A percentile compares a stretch with the other conserved stretches of the same genome.
These are phyloP conservation scores for Apostichopus parvimensis DNA, from an alignment of 35 echinoderm and acorn worm genomes.

Conservation along the genomic window DNA sequence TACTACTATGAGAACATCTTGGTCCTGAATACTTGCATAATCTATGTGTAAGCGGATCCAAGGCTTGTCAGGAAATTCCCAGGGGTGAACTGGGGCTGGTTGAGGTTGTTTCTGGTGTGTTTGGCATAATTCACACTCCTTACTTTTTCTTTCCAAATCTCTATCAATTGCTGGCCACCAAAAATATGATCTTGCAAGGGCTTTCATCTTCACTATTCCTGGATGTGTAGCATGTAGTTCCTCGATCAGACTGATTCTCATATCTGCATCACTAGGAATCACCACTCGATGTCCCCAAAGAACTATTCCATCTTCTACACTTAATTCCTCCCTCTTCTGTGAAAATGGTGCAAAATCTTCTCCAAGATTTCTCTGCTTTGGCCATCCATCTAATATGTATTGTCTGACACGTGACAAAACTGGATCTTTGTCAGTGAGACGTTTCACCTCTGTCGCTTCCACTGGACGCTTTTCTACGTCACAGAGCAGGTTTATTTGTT, in stretches of 20 bases:
- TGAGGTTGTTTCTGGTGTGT: constrained; percentile 28
- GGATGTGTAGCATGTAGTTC: constrained; percentile 54
- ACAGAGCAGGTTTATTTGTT: constrained; percentile 32
- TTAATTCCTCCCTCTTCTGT: constrained; percentile 6
- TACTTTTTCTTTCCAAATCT: constrained; percentile 41
- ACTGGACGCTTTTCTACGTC: constrained; percentile 42
- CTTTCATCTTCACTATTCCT: constrained; percentile 63
- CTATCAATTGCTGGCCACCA: constrained; percentile 68
- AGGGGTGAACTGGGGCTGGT: constrained; percentile 13
- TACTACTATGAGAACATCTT: constrained; percentile 46
- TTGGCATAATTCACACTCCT: constrained; percentile 55
- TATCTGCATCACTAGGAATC: constrained; percentile 31
- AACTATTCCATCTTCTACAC: not conserved
- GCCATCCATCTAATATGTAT: constrained; percentile 49
- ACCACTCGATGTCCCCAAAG: constrained; percentile 58
- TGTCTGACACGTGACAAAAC: constrained; percentile 45
- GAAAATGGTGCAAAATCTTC: not conserved
- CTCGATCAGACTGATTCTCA: constrained; percentile 10
- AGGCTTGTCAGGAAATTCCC: constrained; percentile 42
- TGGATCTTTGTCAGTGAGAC: constrained; percentile 5
- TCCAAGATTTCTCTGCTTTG: not conserved
- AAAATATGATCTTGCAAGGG: constrained; percentile 30
- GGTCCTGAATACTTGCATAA: not conserved
- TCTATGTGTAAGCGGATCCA: not conserved
- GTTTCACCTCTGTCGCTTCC: constrained; percentile 13